Base-by-base conservation (phyloP, 2,888 invertebrate species). In the Caenorhabditis becei region DNA sequence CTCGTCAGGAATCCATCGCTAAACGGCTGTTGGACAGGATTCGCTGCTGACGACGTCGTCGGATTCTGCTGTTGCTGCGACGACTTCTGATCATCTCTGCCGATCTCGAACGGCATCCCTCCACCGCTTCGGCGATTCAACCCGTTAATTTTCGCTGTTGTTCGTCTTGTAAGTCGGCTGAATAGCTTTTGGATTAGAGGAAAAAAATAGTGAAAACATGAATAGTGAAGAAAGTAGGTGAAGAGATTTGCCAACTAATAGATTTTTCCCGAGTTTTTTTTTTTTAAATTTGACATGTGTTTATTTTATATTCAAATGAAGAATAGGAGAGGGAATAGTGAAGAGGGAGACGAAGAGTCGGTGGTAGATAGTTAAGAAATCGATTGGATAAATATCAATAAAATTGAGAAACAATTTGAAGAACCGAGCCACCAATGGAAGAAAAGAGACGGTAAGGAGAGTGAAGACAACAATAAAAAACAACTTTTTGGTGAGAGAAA, bases 51-150 rank as follows among this genome's bases (percentile, higher is more conserved):
- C 16, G 41, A 28, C 14, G 47, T 18, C 18, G 28, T 51, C 24
- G 51, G 41, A 10, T 16, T 41, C 41, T 41, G 41, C 35, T 35
- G 35, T 10, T 35, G 51, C 20, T 51, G 23, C 26, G 47, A 3
- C 28, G 49, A 51, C n/a, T 41, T 32, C 23, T 65, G 32, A 47
- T n/a, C 47, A n/a, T 26, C 49, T 53, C 23, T 37, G 20, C 53
- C 44, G 41, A 65, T 65, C 53, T 65, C 53, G 63, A 63, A 51
- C 11, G 63, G 32, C 65, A 65, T 65, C 53, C 35, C 24, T 41
- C 59, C 20, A 41, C 41, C 59, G 59, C 59, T 20, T 41, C 58
- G 58, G 58, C 35, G 2, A 20, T 35, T 35, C 10, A 8, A 58
- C 58, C 20, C 58, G 58, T 54, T 4, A 26, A 2, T 23, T 54